phyloP scores from a whole-genome alignment of 30 jellyfish, hydroid and myxozoan species.

The Sanderia malayensis region DNA sequence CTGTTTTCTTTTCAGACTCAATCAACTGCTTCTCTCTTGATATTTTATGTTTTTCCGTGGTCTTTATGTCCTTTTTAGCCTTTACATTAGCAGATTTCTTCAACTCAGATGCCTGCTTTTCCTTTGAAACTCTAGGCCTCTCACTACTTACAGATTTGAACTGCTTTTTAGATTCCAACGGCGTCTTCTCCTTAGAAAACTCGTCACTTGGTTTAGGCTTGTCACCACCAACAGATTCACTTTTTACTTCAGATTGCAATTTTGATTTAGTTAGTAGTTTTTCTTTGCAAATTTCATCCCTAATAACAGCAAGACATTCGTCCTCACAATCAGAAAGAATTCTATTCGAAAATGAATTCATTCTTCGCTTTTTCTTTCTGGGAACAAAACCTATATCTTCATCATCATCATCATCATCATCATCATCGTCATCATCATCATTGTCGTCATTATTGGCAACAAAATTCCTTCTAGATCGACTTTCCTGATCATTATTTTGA shows the following conservation, averaged over 20 bases:
- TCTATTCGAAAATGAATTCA: slow-evolving; percentile 14
- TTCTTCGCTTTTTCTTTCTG: slow-evolving; percentile 20
- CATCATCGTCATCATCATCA: slow-evolving; percentile 10
- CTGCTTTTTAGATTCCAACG: neutral
- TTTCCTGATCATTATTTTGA: neutral
- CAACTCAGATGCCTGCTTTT: too few species aligned
- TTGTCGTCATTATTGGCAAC: too few species aligned
- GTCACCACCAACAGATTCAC: too few species aligned
- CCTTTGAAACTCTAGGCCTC: too few species aligned
- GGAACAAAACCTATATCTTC: slow-evolving; percentile 16
- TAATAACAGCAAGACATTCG: slow-evolving; percentile 4
- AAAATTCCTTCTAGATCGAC: neutral
- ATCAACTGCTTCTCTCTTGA: too few species aligned
- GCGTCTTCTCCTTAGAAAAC: neutral
- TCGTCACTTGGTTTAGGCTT: too few species aligned
- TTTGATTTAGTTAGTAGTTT: neutral
- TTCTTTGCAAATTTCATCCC: neutral
- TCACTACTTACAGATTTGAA: too few species aligned
- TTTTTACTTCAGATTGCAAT: neutral
- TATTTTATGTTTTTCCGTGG: too few species aligned
- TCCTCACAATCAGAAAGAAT: slow-evolving; percentile 28
- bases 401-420: slow-evolving; percentile 16
- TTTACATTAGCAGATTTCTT: too few species aligned
- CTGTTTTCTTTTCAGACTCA: too few species aligned
- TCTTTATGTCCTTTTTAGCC: too few species aligned